Percentiles rank a stretch among this genome's conserved stretches.
Evolutionary conservation across 2,797 vertebrate species (phyloP).

Genomic region (Falco cherrug): DNA sequence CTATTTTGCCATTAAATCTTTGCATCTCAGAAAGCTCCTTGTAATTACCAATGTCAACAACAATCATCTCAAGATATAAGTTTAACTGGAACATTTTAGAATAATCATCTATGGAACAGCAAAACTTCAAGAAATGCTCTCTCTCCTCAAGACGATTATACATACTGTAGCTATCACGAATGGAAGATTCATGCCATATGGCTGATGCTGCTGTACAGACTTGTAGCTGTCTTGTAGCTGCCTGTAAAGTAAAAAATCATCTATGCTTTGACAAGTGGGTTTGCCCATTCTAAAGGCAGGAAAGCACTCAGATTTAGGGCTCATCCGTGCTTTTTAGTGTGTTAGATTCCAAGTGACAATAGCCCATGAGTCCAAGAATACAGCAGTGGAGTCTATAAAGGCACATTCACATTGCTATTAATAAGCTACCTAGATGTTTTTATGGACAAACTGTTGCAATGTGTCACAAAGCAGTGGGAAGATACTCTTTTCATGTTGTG

Average conservation of each 20-base stretch:
- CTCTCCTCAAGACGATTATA: neutral
- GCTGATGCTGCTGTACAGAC: neutral
- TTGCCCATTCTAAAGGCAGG: neutral
- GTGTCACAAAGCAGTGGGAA: neutral
- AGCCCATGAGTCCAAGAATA: neutral
- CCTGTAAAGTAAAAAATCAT: neutral
- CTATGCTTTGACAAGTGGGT: neutral
- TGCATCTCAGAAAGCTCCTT: neutral
- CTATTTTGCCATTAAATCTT: neutral
- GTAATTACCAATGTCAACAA: neutral
- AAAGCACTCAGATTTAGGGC: neutral
- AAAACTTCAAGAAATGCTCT: neutral
- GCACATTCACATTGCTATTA: neutral
- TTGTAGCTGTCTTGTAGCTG: neutral
- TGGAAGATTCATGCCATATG: neutral
- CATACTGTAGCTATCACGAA: neutral
- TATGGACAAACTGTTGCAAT: neutral
- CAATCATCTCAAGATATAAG: neutral
- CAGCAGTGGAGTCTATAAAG: neutral
- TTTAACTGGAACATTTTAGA: neutral
- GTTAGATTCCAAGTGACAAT: neutral
- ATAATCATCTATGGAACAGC: neutral
- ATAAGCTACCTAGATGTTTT: neutral
- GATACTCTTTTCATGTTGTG: neutral
- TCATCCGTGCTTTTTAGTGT: neutral